Evolutionary conservation across 2,113 vertebrate genomes (phyloP).

Genomic region (Hemicordylus capensis): DNA sequence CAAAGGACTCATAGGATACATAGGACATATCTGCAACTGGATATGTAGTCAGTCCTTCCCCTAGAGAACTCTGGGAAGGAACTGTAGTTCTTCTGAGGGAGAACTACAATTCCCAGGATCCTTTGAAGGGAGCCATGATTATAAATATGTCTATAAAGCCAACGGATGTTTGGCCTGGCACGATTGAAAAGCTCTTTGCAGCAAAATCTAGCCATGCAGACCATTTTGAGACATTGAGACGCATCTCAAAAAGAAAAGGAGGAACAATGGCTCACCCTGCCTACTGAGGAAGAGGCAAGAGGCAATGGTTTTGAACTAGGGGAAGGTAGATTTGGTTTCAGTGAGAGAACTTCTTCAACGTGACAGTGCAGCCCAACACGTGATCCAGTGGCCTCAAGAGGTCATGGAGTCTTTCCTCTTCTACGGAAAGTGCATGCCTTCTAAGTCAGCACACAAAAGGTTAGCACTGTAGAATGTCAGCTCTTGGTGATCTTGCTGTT

Average conservation of each 20-base stretch:
- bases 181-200: not conserved
- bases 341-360: not conserved
- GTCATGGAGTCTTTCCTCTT: not conserved
- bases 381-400: not conserved
- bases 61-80: not conserved
- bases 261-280: not conserved
- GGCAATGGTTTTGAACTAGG: not conserved
- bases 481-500: accelerated
- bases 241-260: not conserved
- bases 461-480: accelerated
- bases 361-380: too few species aligned
- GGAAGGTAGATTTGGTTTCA: too few species aligned
- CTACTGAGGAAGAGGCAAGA: not conserved
- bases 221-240: not conserved
- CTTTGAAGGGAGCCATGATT: not conserved
- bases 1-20: not conserved
- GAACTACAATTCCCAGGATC: not conserved
- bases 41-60: not conserved
- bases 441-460: conserved; percentile 45
- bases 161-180: not conserved
- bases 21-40: not conserved
- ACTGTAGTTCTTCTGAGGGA: too few species aligned
- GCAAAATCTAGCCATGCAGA: not conserved
- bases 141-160: not conserved
- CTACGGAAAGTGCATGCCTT: accelerated